Evolutionary conservation across 2,113 vertebrate genomes (phyloP).

Genomic region (Isichthys henryi): DNA sequence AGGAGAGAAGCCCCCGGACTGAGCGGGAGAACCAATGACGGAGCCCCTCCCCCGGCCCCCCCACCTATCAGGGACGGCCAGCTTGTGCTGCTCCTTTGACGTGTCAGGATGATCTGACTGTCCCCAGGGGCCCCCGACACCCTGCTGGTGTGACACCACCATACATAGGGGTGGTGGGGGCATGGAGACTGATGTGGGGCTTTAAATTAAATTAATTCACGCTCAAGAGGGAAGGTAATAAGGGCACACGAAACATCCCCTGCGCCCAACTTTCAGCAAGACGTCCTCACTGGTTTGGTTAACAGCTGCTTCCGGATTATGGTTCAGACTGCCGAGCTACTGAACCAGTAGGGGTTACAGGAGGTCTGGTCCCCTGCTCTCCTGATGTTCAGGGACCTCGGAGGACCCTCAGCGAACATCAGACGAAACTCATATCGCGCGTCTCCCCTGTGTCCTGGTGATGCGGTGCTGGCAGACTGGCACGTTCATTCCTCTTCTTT

Average conservation of each 20-base stretch:
- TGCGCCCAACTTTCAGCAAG: not conserved
- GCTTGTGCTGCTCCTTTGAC: not conserved
- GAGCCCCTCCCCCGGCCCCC: not conserved
- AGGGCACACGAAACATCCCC: not conserved
- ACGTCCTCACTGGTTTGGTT: not conserved
- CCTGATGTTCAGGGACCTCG: not conserved
- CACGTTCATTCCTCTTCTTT: not conserved
- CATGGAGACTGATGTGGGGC: not conserved
- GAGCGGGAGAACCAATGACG: not conserved
- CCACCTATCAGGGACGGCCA: not conserved
- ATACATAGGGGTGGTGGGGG: not conserved
- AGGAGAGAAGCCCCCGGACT: not conserved
- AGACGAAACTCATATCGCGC: not conserved
- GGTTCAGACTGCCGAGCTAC: not conserved
- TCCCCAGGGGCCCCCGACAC: not conserved
- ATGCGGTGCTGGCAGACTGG: not conserved
- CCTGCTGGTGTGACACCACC: not conserved
- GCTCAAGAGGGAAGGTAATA: not conserved
- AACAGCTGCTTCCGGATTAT: not conserved
- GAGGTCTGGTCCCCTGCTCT: not conserved
- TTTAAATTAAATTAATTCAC: not conserved
- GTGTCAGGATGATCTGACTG: not conserved
- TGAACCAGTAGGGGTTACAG: not conserved
- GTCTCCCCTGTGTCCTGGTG: not conserved
- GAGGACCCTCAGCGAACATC: not conserved